Base-by-base conservation (phyloP, 2,888 invertebrate genomes). In the Drosophila kokeensis region DNA sequence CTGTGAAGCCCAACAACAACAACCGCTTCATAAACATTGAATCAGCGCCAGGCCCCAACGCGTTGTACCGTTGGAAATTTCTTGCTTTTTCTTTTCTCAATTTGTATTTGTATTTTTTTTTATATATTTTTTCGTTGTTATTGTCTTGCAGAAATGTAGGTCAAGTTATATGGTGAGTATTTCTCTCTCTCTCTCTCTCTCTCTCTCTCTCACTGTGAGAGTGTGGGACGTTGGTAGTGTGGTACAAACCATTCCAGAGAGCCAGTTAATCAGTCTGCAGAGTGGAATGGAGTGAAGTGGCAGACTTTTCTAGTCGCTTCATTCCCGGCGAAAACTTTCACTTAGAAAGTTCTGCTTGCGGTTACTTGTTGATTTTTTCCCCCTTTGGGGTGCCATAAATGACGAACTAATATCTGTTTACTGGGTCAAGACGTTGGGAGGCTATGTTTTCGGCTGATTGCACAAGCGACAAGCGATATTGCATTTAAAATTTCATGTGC, bases 301-400 rank as follows among this genome's bases (percentile, higher is more conserved):
- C 60, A 89, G 82, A 82, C 87, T 89, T 90, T 89, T 90, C 90
- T 89, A 87, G 90, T 84, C 82, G 79, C 87, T 82, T 73, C 72
- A 81, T 76, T 73, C 61, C 75, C 65, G 65, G 71, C 59, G 76
- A 83, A 92, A 83, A 92, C 92, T 92, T 92, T 92, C 92, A 92
- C 92, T 92, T 92, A 92, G 92, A 92, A 92, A 92, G 92, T 92
- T 92, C 92, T 92, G 91, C 91, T 91, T 84, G 88, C 85, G 84
- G 87, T 90, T 82, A 79, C 79, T 73, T 69, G 78, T 78, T 73
- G 69, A 66, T 73, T 61, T 73, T 54, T 55, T 36, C 59, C 54
- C 63, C 77, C 73, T 75, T 76, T 65, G 64, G 62, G 79, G 73
- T 73, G 76, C 66, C 80, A 79, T 76, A 69, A 76, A 69, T 73